These are phyloP conservation scores for Oreotrochilus melanogaster DNA, from an alignment of 2,113 vertebrate genomes.

Conservation along the genomic window DNA sequence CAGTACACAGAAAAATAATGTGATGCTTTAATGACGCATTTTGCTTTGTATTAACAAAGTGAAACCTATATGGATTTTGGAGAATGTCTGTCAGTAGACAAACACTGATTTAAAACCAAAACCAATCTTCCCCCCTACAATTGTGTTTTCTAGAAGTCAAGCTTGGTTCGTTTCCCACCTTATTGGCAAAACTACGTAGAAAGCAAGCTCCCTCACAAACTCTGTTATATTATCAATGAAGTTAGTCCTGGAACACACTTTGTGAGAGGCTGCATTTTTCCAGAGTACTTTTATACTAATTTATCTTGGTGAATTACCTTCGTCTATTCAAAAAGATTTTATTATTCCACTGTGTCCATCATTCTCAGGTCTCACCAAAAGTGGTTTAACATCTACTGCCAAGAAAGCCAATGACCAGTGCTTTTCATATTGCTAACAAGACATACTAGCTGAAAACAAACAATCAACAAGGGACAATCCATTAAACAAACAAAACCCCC, in stretches of 20 bases:
- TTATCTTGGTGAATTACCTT: not conserved
- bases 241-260: rapidly evolving
- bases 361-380: not conserved
- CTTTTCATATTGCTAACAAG: not conserved
- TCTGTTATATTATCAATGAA: not conserved
- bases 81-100: not conserved
- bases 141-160: not conserved
- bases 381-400: not conserved
- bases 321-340: not conserved
- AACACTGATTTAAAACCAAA: not conserved
- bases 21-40: not conserved
- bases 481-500: not conserved
- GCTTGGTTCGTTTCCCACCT: not conserved
- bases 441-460: not conserved
- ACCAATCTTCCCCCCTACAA: not conserved
- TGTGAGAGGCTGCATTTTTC: not conserved
- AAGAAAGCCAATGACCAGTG: not conserved
- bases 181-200: not conserved
- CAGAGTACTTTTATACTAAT: not conserved
- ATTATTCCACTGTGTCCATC: not conserved
- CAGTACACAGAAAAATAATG: not conserved
- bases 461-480: not conserved
- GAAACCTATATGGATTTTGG: not conserved
- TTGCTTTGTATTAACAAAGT: not conserved
- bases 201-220: not conserved